A percentile compares a stretch with the other conserved stretches of the same genome.
These are phyloP conservation scores for Gymnoscelis rufifasciata DNA, from an alignment of 2,888 invertebrate species.

Conservation along the genomic window DNA sequence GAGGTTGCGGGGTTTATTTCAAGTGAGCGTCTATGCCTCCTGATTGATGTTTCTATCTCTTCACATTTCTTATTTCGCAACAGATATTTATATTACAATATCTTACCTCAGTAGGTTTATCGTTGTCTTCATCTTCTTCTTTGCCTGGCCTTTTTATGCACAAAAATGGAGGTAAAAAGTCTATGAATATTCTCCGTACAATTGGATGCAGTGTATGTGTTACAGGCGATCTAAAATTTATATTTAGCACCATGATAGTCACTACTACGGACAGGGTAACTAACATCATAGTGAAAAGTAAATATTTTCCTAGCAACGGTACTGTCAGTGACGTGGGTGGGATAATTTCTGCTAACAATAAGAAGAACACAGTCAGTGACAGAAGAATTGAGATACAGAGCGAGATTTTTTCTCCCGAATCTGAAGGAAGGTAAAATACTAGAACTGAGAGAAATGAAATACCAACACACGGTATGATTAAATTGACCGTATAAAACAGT, in stretches of 20 bases:
- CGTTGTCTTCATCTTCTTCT: conserved; percentile 77
- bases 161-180: conserved; percentile 90
- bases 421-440: conserved; percentile 98
- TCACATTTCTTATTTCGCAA: conserved; percentile 34
- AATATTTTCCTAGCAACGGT: conserved; percentile 93
- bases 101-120: conserved; percentile 74
- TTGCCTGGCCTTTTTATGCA: conserved; percentile 93
- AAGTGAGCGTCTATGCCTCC: conserved; percentile 36
- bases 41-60: conserved; percentile 45
- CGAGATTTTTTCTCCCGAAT: conserved; percentile 98
- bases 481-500: conserved; percentile 97
- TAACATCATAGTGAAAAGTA: conserved; percentile 96
- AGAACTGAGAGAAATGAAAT: conserved; percentile 97
- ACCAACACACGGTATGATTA: conserved; percentile 97
- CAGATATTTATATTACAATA: conserved; percentile 37
- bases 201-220: conserved; percentile 95
- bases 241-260: conserved; percentile 95
- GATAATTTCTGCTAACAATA: conserved; percentile 95
- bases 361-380: conserved; percentile 95
- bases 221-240: conserved; percentile 94
- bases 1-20: conserved; percentile 38
- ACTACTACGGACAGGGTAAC: conserved; percentile 95
- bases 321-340: conserved; percentile 96
- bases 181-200: conserved; percentile 92
- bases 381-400: conserved; percentile 96